Evolutionary conservation across 2,888 invertebrate species (phyloP).

Genomic region (Trimorus sp.): DNA sequence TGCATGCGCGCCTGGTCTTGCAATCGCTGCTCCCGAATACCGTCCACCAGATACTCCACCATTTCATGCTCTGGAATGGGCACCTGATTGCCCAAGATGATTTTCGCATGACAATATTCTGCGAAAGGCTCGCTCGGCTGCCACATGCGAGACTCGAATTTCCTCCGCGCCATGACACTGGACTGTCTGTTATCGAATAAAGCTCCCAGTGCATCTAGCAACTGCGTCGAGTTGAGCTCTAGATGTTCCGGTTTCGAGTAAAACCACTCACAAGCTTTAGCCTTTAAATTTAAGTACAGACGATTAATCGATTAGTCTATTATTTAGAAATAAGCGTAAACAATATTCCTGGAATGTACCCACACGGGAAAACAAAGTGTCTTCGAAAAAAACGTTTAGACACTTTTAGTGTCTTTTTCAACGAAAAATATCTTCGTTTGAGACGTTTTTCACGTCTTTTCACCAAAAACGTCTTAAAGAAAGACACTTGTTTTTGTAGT

Average conservation of each 20-base stretch:
- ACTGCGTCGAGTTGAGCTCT: not conserved
- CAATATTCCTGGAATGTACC: too few relatives aligned
- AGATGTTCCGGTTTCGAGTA: constrained; percentile 21
- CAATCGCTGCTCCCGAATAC: constrained; percentile 4
- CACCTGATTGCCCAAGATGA: constrained; percentile 12
- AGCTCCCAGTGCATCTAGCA: not conserved
- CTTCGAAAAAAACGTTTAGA: too few relatives aligned
- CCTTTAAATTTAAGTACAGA: too few relatives aligned
- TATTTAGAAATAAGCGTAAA: too few relatives aligned
- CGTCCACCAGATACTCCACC: constrained; percentile 16
- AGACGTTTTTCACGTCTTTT: too few relatives aligned
- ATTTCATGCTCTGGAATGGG: constrained; percentile 16
- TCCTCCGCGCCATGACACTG: not conserved
- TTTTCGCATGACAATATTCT: constrained; percentile 18
- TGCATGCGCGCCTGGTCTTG: constrained; percentile 24
- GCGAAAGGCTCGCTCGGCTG: not conserved
- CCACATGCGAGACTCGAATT: constrained; percentile 22
- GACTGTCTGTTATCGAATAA: not conserved
- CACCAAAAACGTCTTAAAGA: too few relatives aligned
- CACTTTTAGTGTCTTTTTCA: too few relatives aligned
- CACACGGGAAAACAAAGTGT: too few relatives aligned
- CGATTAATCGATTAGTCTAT: too few relatives aligned
- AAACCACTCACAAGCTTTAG: constrained; percentile 14
- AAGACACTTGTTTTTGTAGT: too few relatives aligned
- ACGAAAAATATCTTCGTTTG: too few relatives aligned